Conservation (phyloP, 2,888 invertebrate species). For the Euplagia quadripunctaria region DNA sequence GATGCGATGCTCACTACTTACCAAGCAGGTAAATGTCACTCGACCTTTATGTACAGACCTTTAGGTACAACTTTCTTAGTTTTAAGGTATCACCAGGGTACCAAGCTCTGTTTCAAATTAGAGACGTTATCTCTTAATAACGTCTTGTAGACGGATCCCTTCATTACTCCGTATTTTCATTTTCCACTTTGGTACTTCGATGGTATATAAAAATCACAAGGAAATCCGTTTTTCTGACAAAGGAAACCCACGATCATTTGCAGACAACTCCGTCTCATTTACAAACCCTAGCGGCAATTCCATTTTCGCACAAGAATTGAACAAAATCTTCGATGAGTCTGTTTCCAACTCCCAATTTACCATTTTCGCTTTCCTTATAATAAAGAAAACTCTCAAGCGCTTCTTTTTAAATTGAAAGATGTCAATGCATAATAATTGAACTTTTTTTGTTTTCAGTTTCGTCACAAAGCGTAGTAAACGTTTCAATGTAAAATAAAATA, state of each 20-base stretch:
- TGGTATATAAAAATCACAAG: background rate
- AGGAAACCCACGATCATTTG: constrained; percentile 11
- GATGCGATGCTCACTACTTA: no score
- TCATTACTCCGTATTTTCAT: background rate
- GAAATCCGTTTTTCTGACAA: constrained; percentile 1
- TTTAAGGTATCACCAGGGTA: no score
- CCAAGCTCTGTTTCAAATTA: no score
- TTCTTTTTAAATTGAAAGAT: constrained; percentile 52
- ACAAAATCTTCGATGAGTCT: constrained; percentile 48
- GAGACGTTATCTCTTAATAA: background rate
- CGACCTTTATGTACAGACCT: no score
- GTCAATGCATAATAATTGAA: constrained; percentile 49
- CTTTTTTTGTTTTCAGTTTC: constrained; percentile 30
- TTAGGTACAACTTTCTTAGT: no score
- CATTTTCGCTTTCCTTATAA: constrained; percentile 44
- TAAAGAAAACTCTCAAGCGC: constrained; percentile 45
- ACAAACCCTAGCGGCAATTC: constrained; percentile 53
- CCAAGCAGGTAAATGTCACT: no score
- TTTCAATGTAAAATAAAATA: constrained; percentile 31
- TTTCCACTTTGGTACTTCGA: background rate
- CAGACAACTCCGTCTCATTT: constrained; percentile 50
- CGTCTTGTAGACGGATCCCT: background rate
- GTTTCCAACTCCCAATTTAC: constrained; percentile 53
- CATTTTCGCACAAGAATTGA: constrained; percentile 54
- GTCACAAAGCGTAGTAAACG: constrained; percentile 25